Percentiles rank a stretch among this genome's conserved stretches.
Conservation (phyloP, 2,888 invertebrate species). For the Metallyticus violacea region DNA sequence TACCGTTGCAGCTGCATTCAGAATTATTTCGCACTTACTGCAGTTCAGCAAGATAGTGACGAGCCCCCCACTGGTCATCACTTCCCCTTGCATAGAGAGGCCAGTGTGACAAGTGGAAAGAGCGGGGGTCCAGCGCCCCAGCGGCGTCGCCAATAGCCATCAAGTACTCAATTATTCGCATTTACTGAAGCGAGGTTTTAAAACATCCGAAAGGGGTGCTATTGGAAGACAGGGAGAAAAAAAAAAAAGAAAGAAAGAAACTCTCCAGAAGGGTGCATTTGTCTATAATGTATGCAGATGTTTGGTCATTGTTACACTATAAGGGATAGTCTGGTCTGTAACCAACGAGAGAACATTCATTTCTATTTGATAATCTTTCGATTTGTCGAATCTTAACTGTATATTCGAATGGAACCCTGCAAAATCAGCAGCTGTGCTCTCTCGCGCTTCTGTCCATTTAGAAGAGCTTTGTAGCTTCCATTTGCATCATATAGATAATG, state of each 20-base stretch:
- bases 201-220: background rate
- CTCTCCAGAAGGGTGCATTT: background rate
- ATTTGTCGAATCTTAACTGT: no score
- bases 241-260: no score
- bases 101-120: background rate
- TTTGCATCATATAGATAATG: no score
- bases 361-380: no score
- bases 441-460: no score
- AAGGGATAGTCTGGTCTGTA: background rate
- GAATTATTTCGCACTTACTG: background rate
- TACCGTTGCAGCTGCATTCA: no score
- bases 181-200: slow-evolving; percentile 9
- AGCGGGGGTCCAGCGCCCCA: background rate
- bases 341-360: no score
- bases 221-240: background rate
- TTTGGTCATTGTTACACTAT: background rate
- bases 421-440: no score
- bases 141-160: background rate
- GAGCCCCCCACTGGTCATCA: background rate
- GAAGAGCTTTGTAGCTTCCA: no score
- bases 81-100: background rate
- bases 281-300: slow-evolving; percentile 7
- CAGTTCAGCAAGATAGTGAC: background rate
- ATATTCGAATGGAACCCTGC: no score
- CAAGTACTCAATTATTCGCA: slow-evolving; percentile 9